Base-by-base conservation (phyloP, 2,113 vertebrate species). In the Emydura subglobosa region DNA sequence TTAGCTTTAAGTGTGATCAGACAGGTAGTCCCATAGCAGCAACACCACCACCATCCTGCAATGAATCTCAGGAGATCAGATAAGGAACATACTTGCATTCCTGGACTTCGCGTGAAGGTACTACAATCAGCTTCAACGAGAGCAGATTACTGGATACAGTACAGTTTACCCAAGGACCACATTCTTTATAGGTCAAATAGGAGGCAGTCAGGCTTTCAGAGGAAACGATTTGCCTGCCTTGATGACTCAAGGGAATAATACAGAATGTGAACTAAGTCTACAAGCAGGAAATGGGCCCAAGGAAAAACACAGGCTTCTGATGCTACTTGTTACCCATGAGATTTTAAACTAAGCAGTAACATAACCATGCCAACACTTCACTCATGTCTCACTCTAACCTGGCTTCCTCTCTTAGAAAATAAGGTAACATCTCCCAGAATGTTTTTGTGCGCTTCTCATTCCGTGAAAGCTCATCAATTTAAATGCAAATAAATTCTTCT, bases 81-180 rank as follows among this genome's bases (percentile, higher is more conserved):
- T 0, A 0, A 92, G 61, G 42, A 95, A 34, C 19, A 25, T 0
- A 31, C 1, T 34, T 78, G 13, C 13, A 21, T 10, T 16, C 29
- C 2, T 10, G 17, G 10, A 22, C 34, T 74, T 44, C 49, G 1
- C 0, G 39, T 55, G 51, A 42, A 81, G 49, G 31, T 34, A n/a
- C 44, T 0, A 0, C 1, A 0, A 16, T 53, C 55, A 78, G 4
- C 47, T 14, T 39, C 5, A 50, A n/a, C 9, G 24, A 49, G 4
- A 78, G 2, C 21, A 59, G 0, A 81, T 65, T n/a, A 49, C 53
- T 27, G 72, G 47, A 24, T 39, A 79, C 5, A 42, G 31, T 74
- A 78, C 87, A 61, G 81, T 49, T 94, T 86, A 65, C 39, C 8
- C 27, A 17, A 49, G 12, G n/a, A 3, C 7, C 24, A 72, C 25